Evolutionary conservation across 53 echinoderm and acorn worm species (phyloP), one percentile per base, ranked within the genome.

Genomic region (Glandiceps talaboti): DNA sequence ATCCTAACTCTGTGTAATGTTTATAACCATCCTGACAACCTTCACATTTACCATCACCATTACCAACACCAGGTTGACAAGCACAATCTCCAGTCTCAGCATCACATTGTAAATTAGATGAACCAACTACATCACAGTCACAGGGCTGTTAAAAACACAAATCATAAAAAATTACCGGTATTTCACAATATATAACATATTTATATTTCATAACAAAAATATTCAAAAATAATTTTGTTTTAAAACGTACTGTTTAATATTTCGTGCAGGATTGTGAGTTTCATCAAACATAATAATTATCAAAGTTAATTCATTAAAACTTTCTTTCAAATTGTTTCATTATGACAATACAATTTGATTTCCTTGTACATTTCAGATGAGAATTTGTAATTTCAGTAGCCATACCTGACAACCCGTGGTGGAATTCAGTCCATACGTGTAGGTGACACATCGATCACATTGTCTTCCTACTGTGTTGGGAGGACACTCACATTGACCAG

Each of bases 401-500:
- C 29, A 25, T 81, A 97, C 97, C 97, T 91, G 82, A 79, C 97
- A 97, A 0, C 97, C 96, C 14, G 82, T 87, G 33, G 87, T 89
- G 73, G 85, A 87, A 83, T 97, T 83, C 33, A 93, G 81, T 28
- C 91, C 93, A 82, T 86, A 93, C 1, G 93, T 80, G 79, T 86
- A 97, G 31, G 86, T 97, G 73, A 90, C 85, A 79, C 96, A 97
- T 30, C 89, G 87, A 79, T 97, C 91, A 83, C 97, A 97, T 27
- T 83, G 30, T 31, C 87, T 85, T 31, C 97, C 91, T 26, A 84
- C 97, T 29, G 93, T 93, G 82, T 89, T 93, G 14, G 89, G 79
- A 26, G 97, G 93, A 73, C 97, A 97, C 31, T 79, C 84, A 82
- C 97, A 97, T 83, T 86, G 93, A 31, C 97, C 97, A 26, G 97